phyloP scores from a whole-genome alignment of 2,888 invertebrate genomes.

The Ferdinandea cuprea region DNA sequence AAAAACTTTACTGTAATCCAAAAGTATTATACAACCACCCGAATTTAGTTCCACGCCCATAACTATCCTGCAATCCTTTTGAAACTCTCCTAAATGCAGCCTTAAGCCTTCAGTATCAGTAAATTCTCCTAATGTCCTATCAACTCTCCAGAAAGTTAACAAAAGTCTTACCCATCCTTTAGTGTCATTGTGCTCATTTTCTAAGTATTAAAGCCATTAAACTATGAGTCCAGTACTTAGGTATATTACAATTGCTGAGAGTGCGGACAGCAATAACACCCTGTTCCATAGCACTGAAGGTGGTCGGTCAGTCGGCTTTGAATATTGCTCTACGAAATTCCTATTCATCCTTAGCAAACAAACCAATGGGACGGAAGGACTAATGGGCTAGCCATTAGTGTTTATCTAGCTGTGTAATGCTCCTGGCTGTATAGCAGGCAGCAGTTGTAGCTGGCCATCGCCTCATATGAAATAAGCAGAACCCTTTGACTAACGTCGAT shows the following conservation, averaged over 20 bases:
- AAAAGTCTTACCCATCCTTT: constrained; percentile 17
- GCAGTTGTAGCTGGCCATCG: constrained; percentile 2
- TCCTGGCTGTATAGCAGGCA: constrained; percentile 26
- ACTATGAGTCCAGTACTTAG: constrained; percentile 26
- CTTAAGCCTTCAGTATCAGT: constrained; percentile 21
- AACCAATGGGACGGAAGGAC: constrained; percentile 69
- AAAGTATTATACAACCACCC: background rate
- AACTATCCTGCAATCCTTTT: background rate
- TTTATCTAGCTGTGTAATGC: constrained; percentile 72
- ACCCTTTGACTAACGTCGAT: constrained; percentile 38
- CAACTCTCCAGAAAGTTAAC: constrained; percentile 32
- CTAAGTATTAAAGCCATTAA: constrained; percentile 51
- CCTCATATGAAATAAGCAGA: constrained; percentile 39
- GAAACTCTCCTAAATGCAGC: constrained; percentile 19
- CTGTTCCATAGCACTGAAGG: constrained; percentile 23
- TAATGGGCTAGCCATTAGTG: constrained; percentile 71
- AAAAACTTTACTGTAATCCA: background rate
- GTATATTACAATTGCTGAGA: constrained; percentile 30
- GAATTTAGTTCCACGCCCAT: background rate
- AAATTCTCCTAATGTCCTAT: constrained; percentile 60
- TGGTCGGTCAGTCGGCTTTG: constrained; percentile 26
- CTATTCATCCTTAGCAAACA: constrained; percentile 45
- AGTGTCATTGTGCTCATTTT: constrained; percentile 31
- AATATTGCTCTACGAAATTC: constrained; percentile 38
- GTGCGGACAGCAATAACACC: constrained; percentile 42